Evolutionary conservation across 2,113 vertebrate genomes (phyloP), one percentile per base, ranked within the genome.

Genomic region (rabbit (Oryctolagus cuniculus)): DNA sequence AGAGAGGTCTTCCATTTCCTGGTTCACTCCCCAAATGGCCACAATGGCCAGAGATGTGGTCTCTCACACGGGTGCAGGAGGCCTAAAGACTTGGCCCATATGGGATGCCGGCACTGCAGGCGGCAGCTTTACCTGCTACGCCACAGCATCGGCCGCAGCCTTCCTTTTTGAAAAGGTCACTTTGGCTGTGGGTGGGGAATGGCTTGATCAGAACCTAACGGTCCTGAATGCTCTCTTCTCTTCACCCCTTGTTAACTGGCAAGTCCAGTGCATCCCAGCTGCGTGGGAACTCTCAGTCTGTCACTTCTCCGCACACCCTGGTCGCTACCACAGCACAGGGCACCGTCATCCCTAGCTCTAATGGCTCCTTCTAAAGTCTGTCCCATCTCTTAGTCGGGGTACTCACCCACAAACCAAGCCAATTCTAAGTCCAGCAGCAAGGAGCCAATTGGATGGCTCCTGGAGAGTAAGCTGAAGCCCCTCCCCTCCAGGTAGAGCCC

Each of bases 361-460:
- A 86, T 24, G 6, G 49, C 51, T 87, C 53, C 51, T 67, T n/a
- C 64, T 82, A 25, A 91, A 87, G 69, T 31, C 58, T 19, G 82
- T 94, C 36, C 66, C 24, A 17, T n/a, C 66, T 66, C 25, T 92
- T 82, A 80, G 82, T 69, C 49, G 27, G 55, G 63, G 81, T 38
- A 73, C 19, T 73, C 90, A 79, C 27, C 66, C 91, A 61, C 53
- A 85, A 61, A 85, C 1, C 12, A 69, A 91, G 77, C 51, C 19
- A 82, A 83, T 61, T 85, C 82, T 90, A 51, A 38, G 66, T 86
- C 89, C 90, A 53, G 49, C 51, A 87, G n/a, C 4, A 77, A 81
- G 17, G 70, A 91, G 77, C 24, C 70, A 58, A 64, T 3, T 31
- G 6, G 38, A 51, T 44, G 36, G 21, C 16, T 67, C 36, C 25